Evolutionary conservation across 2,113 vertebrate species (phyloP), one percentile per base, ranked within the genome.

Genomic region (Lepus timidus): DNA sequence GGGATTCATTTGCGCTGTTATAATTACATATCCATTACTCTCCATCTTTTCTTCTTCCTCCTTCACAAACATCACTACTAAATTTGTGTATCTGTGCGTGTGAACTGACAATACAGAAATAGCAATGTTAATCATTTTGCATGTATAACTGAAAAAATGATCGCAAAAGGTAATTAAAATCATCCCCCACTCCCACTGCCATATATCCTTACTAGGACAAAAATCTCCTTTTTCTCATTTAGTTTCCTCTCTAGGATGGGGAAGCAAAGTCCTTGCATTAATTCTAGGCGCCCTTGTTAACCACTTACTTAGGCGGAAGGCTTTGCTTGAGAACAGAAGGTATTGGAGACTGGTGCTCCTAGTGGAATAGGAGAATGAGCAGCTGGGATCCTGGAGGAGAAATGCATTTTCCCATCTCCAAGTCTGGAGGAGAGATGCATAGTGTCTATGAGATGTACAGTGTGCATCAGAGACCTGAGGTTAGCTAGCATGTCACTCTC

Each of bases 191-290:
- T 44, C 2, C 19, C 58, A 58, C 25, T 23, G 9, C 27, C 52
- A 8, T 33, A 61, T 67, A 62, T 44, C 44, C 23, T 92, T 36
- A 62, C 22, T 85, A 68, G 64, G 10, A 67, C 27, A 62, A 88
- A 71, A 29, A 29, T 51, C n/a, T 44, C 23, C 6, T 75, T 81
- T 87, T 70, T 82, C 74, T 90, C 22, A 84, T 73, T 51, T 68
- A 3, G 1, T 88, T 49, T 88, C 6, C 22, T 78, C 61, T 88
- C 67, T 27, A 52, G 71, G 49, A 39, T 10, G 33, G 17, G 85
- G n/a, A 92, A 80, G 36, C 78, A 67, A 94, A 94, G 65, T 92
- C 65, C 80, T 58, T 92, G 31, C 22, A 83, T 73, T 91, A 80
- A 79, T 85, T 91, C 44, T 85, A 33, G 36, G 58, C 71, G 14